Evolutionary conservation across 2,797 vertebrate species (phyloP).

Genomic region (Erethizon dorsatum): DNA sequence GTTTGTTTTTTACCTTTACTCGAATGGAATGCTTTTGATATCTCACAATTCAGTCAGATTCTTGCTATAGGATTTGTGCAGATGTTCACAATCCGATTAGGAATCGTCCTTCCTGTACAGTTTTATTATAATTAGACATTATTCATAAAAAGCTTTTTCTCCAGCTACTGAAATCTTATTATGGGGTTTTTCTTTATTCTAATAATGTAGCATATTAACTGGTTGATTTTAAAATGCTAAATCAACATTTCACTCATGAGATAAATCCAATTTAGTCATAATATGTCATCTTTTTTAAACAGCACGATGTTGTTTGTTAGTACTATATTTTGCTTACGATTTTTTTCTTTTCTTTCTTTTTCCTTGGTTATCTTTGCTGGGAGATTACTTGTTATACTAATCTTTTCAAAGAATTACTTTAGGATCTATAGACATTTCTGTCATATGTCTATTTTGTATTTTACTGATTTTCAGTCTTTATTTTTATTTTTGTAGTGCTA

Average conservation of each 20-base stretch:
- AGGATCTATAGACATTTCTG: not conserved
- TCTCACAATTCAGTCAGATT: not conserved
- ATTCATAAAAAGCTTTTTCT: not conserved
- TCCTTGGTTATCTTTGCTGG: not conserved
- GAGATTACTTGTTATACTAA: not conserved
- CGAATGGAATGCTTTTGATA: not conserved
- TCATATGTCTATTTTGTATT: not conserved
- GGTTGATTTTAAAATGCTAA: slow-evolving; percentile 16
- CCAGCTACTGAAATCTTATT: not conserved
- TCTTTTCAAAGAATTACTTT: not conserved
- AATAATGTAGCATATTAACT: not conserved
- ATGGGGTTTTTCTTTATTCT: not conserved
- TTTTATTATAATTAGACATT: not conserved
- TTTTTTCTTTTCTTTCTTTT: not conserved
- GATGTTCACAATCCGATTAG: not conserved
- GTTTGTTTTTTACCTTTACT: not conserved
- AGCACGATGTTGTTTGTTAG: not conserved
- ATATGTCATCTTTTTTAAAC: not conserved
- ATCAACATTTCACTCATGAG: not conserved
- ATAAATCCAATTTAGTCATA: not conserved
- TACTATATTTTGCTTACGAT: not conserved
- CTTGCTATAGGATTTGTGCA: not conserved
- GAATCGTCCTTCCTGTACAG: not conserved
- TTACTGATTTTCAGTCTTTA: not conserved
- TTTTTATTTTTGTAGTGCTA: not conserved